phyloP scores from a whole-genome alignment of 2,113 vertebrate genomes.

The Acanthisitta chloris region DNA sequence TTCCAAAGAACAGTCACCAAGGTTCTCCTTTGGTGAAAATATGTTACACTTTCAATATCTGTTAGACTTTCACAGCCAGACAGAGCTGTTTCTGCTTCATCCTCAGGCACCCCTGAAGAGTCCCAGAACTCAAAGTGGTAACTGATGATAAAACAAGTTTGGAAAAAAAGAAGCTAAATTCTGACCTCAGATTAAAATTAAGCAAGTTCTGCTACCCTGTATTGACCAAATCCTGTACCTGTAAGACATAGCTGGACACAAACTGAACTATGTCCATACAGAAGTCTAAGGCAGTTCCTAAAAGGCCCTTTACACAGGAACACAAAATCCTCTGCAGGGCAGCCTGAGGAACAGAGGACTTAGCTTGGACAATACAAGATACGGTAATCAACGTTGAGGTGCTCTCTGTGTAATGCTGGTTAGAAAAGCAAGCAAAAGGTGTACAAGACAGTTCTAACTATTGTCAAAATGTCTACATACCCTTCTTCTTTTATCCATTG shows the following conservation, averaged over 20 bases:
- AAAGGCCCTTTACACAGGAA: neutral
- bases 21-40: no score
- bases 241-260: fast-evolving
- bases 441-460: neutral
- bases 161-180: neutral
- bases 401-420: neutral
- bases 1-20: no score
- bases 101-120: no score
- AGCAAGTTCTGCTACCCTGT: neutral
- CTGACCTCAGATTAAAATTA: neutral
- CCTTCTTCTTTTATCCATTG: constrained; percentile 94
- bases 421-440: neutral
- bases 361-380: neutral
- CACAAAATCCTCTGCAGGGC: neutral
- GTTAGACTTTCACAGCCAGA: no score
- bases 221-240: neutral
- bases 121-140: neutral
- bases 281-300: neutral
- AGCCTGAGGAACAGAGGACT: neutral
- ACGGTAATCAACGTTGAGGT: neutral
- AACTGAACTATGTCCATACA: neutral
- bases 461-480: constrained; percentile 63
- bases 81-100: no score
- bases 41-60: no score
- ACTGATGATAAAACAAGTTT: neutral